Conservation (phyloP, 2,113 vertebrate species). For the Electrona antarctica region DNA sequence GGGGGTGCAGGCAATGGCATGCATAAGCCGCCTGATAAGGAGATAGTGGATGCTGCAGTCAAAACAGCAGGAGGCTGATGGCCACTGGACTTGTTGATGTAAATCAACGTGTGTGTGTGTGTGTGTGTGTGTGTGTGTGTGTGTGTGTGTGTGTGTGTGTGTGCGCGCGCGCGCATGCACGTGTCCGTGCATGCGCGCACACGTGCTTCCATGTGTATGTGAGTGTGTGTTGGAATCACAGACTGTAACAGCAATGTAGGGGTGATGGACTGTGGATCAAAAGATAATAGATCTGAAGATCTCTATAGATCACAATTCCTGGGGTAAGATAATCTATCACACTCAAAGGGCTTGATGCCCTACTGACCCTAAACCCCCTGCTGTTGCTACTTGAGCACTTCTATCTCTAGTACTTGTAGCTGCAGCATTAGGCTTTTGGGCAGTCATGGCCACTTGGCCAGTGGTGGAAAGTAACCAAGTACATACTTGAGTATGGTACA, state of each 20-base stretch:
- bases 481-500: too few species aligned
- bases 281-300: slow-evolving; percentile 31
- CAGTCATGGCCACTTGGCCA: too few species aligned
- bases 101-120: slow-evolving; percentile 46
- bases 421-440: neutral
- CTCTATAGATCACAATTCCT: slow-evolving; percentile 39
- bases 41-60: slow-evolving; percentile 62
- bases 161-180: neutral
- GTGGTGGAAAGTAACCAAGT: too few species aligned
- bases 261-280: slow-evolving; percentile 41
- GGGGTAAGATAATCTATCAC: slow-evolving; percentile 21
- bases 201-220: neutral
- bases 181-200: neutral
- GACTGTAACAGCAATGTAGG: slow-evolving; percentile 9
- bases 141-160: neutral
- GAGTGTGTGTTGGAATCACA: neutral
- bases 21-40: slow-evolving; percentile 65
- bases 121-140: neutral
- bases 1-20: slow-evolving; percentile 66
- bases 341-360: neutral
- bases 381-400: neutral
- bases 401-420: slow-evolving; percentile 8
- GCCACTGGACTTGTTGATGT: slow-evolving; percentile 57
- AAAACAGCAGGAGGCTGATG: slow-evolving; percentile 70
- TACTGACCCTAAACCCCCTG: neutral